phyloP scores from a whole-genome alignment of 2,113 vertebrate genomes.

The Pampusana beccarii region DNA sequence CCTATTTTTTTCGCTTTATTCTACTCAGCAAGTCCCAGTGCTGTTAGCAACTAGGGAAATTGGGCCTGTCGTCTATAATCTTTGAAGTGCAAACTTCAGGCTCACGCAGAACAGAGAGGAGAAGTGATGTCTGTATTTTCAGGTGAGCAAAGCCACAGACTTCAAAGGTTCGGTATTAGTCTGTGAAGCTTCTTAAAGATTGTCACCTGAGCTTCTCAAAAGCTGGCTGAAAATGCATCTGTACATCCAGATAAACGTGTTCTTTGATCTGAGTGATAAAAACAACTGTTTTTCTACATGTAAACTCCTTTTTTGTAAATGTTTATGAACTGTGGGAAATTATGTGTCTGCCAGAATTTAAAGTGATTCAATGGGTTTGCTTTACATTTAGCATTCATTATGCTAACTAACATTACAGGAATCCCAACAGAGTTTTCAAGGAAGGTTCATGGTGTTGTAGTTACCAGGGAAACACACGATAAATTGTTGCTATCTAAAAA shows the following conservation, averaged over 20 bases:
- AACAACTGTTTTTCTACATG: conserved; percentile 55
- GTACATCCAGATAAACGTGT: conserved; percentile 31
- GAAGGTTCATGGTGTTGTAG: conserved; percentile 17
- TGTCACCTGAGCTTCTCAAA: conserved; percentile 50
- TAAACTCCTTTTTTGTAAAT: conserved; percentile 57
- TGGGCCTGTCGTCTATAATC: neutral
- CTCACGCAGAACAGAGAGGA: neutral
- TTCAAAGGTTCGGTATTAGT: conserved; percentile 22
- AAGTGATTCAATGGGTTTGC: conserved; percentile 46
- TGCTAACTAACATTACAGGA: conserved; percentile 39
- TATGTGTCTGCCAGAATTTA: conserved; percentile 59
- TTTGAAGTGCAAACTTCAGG: conserved; percentile 44
- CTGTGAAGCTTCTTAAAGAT: conserved; percentile 47
- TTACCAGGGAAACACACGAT: conserved; percentile 62
- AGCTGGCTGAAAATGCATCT: neutral
- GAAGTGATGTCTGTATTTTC: conserved; percentile 20
- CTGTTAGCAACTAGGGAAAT: neutral
- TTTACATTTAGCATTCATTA: conserved; percentile 55
- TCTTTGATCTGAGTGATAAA: conserved; percentile 62
- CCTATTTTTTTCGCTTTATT: neutral
- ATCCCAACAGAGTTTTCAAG: conserved; percentile 34
- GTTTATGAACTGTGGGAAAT: conserved; percentile 68
- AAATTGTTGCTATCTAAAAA: conserved; percentile 52
- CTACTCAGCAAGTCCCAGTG: neutral
- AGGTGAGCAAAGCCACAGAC: conserved; percentile 35